Evolutionary conservation across 2,797 vertebrate genomes (phyloP), one percentile per base, ranked within the genome.

Genomic region (Tapera naevia): DNA sequence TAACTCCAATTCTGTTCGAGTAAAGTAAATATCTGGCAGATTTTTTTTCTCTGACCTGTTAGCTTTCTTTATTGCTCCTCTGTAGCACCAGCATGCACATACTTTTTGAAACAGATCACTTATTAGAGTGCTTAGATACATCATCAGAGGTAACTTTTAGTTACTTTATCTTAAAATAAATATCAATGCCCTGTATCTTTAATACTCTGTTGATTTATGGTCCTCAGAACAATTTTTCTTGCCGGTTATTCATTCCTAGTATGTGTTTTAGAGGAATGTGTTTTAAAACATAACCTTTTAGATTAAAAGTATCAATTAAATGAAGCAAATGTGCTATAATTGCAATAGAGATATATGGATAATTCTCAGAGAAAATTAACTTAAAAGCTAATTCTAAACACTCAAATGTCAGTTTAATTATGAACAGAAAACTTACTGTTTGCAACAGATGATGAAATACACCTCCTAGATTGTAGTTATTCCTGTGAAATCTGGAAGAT

Each of bases 221-320:
- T 89, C 41, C 74, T 70, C 45, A 46, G 71, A 89, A 80, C 13
- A 85, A 82, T 80, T 93, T 89, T 94, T 76, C 91, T 81, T 87
- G 56, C 35, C 58, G 87, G 53, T 87, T 94, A 94, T 82, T 76
- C 74, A 80, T 87, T 87, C 39, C 9, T 73, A 66, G 21, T 76
- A 82, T 41, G 8, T 22, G 5, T 94, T 96, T 94, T 78, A 56
- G 19, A 41, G 41, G 32, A 91, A 89, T 82, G 14, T 95, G 87
- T 94, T 96, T 91, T 80, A 67, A 93, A 96, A 95, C 81, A 93
- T 81, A 96, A 92, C 64, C 56, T 96, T 93, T 95, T 64, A 43
- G 39, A 95, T 71, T 67, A 93, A 93, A 95, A 95, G 64, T 74
- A 91, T 87, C 91, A 96, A 92, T 94, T 96, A 86, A 93, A 93